Evolutionary conservation across 2,113 vertebrate genomes (phyloP), one percentile per base, ranked within the genome.

Genomic region (Montifringilla adamsi): DNA sequence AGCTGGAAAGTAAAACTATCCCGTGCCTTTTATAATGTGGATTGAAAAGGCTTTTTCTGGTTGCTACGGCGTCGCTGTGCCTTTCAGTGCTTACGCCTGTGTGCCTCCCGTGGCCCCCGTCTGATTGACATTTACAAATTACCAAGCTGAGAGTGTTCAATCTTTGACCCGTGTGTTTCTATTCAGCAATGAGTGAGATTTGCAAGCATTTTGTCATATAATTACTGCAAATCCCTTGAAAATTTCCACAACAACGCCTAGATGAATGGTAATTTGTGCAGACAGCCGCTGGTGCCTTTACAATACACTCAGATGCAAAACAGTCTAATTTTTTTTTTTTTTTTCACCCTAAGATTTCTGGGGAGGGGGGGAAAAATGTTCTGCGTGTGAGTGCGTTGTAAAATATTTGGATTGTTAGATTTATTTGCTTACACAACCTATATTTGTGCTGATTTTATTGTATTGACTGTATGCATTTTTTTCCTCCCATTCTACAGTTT

Each of bases 61-160:
- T 96, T 97, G 95, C 97, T 72, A 96, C 94, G 76, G 95, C 84
- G 88, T 94, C 89, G 50, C 86, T 91, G 80, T 92, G 94, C 92
- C 82, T 93, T 87, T 90, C 91, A 94, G 92, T 82, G 97, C 98
- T 96, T 73, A 91, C 52, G 94, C 85, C 95, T 95, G 58, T 72
- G 82, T 95, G 96, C 97, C 98, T 98, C 98, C 97, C 98, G 98
- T 97, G 98, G 98, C 98, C 98, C 95, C 92, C 97, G 98, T 98
- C 98, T 99, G 99, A 99, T 99, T 99, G 99, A 99, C 99, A 98
- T 99, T 99, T 99, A 99, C 98, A 99, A 99, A 99, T 99, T 99
- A 99, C 99, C 98, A 98, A 96, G 98, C 98, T 98, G 98, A 98
- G 98, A 99, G 98, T 98, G 99, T 99, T 99, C 98, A 98, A 98